Evolutionary conservation across 2,888 invertebrate genomes (phyloP), one percentile per base, ranked within the genome.

Genomic region (Suillia variegata): DNA sequence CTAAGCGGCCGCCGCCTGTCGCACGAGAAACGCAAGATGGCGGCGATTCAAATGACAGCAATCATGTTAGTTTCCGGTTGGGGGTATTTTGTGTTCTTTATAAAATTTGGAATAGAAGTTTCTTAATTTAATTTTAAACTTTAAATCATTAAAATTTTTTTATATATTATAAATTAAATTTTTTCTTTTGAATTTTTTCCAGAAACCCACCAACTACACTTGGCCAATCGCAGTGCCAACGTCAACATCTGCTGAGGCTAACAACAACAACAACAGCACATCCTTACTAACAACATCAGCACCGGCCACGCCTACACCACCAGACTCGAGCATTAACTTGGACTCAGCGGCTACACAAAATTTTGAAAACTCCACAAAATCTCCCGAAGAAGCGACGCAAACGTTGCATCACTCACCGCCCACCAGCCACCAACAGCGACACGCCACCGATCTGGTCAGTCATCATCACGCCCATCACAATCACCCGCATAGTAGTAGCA

Each of bases 191-290:
- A 38, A 15, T 57, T 20, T 81, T 87, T 87, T 69, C 24, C 86
- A 89, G 89, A 89, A 89, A 84, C 85, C 86, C 61, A 85, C 85
- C 75, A 86, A 85, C 78, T 86, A 86, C 74, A 84, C 85, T 70
- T 86, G 86, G 87, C 85, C 85, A 10, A 54, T 85, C 84, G 61
- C 42, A 51, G 58, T 45, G 63, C 58, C 57, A 58, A 61, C 59
- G 65, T 67, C 45, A 67, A 67, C 54, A 62, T 61, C 34, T 64
- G 56, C 54, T 60, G 60, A 15, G 42, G 24, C 56, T 61, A 59
- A 66, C 49, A 67, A 59, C 59, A 67, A 61, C 64, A 17, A 45
- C 24, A 50, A 50, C n/a, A 31, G 24, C 24, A 57, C 67, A 62
- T 65, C 63, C 57, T 65, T 62, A 51, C 64, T 62, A 53, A 64